Evolutionary conservation across 2,113 vertebrate genomes (phyloP), one percentile per base, ranked within the genome.

Genomic region (Cryptomyrus ogoouensis): DNA sequence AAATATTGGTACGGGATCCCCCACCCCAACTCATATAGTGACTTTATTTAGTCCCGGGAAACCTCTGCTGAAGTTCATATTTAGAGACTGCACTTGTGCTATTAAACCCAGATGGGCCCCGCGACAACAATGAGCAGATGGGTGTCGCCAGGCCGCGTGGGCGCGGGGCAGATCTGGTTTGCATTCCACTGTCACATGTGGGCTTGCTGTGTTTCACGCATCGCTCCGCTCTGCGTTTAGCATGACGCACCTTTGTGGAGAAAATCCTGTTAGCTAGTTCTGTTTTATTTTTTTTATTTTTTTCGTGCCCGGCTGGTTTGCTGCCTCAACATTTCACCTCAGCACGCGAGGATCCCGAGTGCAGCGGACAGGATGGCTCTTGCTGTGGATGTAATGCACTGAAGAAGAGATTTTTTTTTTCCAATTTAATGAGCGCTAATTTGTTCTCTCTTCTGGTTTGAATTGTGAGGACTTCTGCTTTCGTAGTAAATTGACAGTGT

Each of bases 191-290:
- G 94, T 95, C 94, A 95, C 94, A 93, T 93, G 93, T 95, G 96
- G 94, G 95, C 96, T 95, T 95, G 94, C 95, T 95, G 96, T 96
- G 94, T 95, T 87, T 96, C 94, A 91, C 94, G 94, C 92, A 91
- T 94, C 93, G 94, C 95, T 96, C 96, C 93, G 92, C 93, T 95
- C 96, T 92, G 94, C 94, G n/a, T 96, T 27, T 93, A 94, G 96
- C 94, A 96, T 96, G 96, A 95, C 95, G 96, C 94, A 89, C 95
- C 96, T 95, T 96, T 96, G 96, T 96, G 96, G 94, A 95, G 95
- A 95, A 95, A 94, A 92, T 95, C 95, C 39, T 58, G n/a, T 35
- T 24, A 80, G 74, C 74, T 42, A 42, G 35, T 13, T 21, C 27
- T 21, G 56, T 87, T 42, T 62, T 50, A 19, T 39, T 39, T n/a